Percentiles rank a stretch among this genome's conserved stretches.
Evolutionary conservation across 2,113 vertebrate genomes (phyloP).

Genomic region (Gracilinanus agilis): DNA sequence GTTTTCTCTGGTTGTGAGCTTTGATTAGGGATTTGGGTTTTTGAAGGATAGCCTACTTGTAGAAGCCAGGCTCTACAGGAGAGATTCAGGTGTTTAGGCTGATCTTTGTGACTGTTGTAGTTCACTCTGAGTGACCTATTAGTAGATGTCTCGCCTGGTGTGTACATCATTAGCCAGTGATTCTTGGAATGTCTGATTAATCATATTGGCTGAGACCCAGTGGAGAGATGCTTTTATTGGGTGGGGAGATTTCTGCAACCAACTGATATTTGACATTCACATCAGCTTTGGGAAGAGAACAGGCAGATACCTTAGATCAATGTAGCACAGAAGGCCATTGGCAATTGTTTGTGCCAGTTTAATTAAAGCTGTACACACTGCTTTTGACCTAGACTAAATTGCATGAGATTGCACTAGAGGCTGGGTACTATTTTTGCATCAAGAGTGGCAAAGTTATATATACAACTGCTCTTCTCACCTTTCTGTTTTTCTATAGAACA

Average conservation of each 20-base stretch:
- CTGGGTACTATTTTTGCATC: background rate
- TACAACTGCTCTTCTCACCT: background rate
- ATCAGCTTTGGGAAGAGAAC: background rate
- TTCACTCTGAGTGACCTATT: background rate
- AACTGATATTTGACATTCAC: conserved; percentile 66
- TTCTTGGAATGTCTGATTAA: background rate
- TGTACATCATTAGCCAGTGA: background rate
- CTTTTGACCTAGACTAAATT: background rate
- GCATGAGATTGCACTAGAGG: background rate
- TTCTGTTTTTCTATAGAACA: background rate
- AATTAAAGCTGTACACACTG: background rate
- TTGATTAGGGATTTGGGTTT: background rate
- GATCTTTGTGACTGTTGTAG: background rate
- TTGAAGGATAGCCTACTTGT: background rate
- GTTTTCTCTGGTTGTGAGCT: background rate
- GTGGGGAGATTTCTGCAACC: conserved; percentile 64
- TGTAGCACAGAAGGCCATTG: fast-evolving
- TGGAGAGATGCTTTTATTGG: conserved; percentile 22
- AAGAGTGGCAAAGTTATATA: conserved; percentile 11
- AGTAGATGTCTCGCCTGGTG: background rate
- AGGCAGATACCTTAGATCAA: conserved; percentile 4
- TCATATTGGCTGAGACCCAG: background rate
- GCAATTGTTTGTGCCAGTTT: background rate
- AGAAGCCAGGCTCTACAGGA: background rate
- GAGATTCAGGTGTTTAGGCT: background rate